A percentile compares a stretch with the other conserved stretches of the same genome.
These are phyloP conservation scores for Zophobas morio DNA, from an alignment of 1,140 invertebrate species.

Conservation along the genomic window DNA sequence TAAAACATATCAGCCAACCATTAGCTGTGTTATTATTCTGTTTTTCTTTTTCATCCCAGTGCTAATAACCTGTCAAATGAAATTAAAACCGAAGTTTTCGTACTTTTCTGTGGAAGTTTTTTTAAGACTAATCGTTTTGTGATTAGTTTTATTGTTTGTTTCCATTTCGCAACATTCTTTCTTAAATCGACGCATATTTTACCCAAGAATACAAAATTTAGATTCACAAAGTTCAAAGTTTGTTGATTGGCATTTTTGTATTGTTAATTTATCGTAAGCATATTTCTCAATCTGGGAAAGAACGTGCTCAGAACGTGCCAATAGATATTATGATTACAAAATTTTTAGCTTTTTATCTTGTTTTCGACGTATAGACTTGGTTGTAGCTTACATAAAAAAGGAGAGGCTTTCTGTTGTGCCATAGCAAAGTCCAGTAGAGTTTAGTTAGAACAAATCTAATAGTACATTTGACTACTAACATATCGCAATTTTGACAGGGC, in stretches of 20 bases:
- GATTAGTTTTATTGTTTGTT: background rate
- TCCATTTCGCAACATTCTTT: background rate
- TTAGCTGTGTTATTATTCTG: background rate
- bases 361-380: too few relatives aligned
- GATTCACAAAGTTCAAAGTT: background rate
- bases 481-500: too few relatives aligned
- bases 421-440: too few relatives aligned
- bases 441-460: too few relatives aligned
- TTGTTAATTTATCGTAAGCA: background rate
- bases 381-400: too few relatives aligned
- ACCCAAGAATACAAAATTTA: background rate
- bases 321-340: background rate
- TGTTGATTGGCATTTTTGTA: background rate
- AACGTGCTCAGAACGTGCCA: background rate
- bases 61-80: background rate
- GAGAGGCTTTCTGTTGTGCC: too few relatives aligned
- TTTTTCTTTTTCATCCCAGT: background rate
- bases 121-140: background rate
- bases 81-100: background rate
- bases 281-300: background rate
- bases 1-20: too few relatives aligned
- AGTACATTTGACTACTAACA: too few relatives aligned
- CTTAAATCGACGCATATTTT: background rate
- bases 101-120: background rate
- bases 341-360: too few relatives aligned